Base-by-base conservation (phyloP, 2,888 invertebrate genomes). In the Drosophila stalkeri region DNA sequence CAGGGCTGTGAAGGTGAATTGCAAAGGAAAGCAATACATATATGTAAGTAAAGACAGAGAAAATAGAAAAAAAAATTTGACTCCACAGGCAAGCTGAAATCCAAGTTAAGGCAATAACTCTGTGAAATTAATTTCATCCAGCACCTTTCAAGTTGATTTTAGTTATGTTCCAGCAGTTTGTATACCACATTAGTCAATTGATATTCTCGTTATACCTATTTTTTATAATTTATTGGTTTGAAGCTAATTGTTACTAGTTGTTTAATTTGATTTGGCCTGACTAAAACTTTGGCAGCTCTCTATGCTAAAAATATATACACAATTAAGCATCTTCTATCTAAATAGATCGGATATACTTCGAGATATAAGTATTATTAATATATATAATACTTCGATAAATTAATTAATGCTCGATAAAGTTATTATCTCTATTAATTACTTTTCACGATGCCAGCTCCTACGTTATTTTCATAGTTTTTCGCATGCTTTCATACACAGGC, bases 401-500 rank as follows among this genome's bases (percentile, higher is more conserved):
- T 81, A 89, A 89, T 89, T 89, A 89, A 80, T 76, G 76, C 68
- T 75, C 87, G 74, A 87, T 86, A 87, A 82, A 87, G 78, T 72
- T 80, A 87, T 85, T 89, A 82, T 75, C 77, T 75, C 82, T 65
- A 76, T 85, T 86, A 89, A 82, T 87, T 86, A 85, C 73, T 75
- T 68, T 65, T 59, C 77, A 77, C 62, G 74, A 67, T 60, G 64
- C 56, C 59, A 7, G 56, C 51, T 49, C 6, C 47, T 72, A 75
- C 64, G 75, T 62, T 56, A 62, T 60, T 79, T 81, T 86, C 81
- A 81, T 83, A 83, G 84, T 84, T 41, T 75, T 61, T 78, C 64
- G 57, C 72, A 59, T 64, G 56, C 47, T 52, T 67, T 43, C 55
- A 14, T 27, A 41, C 64, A 61, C 27, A 37, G 62, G 61, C 65